Evolutionary conservation across 2,888 invertebrate species (phyloP).

Genomic region (Nymphalis c-album): DNA sequence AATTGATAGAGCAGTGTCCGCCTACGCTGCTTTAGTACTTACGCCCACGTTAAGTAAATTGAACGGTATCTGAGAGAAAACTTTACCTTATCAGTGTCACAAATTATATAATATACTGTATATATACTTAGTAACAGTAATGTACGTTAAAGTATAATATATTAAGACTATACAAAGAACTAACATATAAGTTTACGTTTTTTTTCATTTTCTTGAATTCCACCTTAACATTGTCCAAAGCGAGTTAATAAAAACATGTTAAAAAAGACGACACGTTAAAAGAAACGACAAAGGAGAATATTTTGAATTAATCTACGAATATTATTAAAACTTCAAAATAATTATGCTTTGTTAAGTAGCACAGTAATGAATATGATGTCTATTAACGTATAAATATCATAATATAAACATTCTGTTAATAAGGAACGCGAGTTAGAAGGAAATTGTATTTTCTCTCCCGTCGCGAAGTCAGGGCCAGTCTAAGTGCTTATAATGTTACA

Average conservation of each 20-base stretch:
- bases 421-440: neutral
- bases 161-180: no score
- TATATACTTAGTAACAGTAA: no score
- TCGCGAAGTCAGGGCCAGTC: slow-evolving; percentile 7
- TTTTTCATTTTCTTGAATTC: no score
- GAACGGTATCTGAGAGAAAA: neutral
- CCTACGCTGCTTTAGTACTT: slow-evolving; percentile 13
- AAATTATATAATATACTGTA: neutral
- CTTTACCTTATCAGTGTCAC: neutral
- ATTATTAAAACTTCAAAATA: no score
- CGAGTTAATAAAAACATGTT: no score
- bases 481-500: slow-evolving; percentile 21
- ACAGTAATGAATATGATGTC: neutral
- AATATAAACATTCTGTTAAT: neutral
- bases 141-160: no score
- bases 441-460: slow-evolving; percentile 16
- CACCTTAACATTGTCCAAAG: no score
- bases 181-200: no score
- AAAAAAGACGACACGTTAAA: no score
- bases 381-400: neutral
- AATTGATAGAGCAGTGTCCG: slow-evolving; percentile 8
- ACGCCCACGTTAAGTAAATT: slow-evolving; percentile 14
- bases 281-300: no score
- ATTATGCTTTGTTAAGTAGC: neutral
- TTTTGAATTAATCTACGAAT: no score